Evolutionary conservation across 2,888 invertebrate species (phyloP).

Genomic region (Gonocerus acuteangulatus): DNA sequence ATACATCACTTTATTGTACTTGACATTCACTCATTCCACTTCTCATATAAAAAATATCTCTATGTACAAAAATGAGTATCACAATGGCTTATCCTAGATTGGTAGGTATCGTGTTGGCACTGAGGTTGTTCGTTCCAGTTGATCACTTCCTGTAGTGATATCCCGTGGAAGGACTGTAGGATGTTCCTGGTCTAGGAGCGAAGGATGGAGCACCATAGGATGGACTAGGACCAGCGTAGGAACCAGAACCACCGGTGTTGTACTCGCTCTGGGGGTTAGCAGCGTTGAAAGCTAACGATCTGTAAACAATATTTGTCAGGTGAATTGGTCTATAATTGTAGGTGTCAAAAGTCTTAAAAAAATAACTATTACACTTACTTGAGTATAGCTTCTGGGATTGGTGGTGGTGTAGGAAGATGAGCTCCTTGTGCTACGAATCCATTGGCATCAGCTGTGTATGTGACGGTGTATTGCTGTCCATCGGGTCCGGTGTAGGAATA

Average conservation of each 20-base stretch:
- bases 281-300: conserved; percentile 19
- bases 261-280: conserved; percentile 23
- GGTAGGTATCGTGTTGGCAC: conserved; percentile 12
- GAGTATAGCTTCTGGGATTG: conserved; percentile 60
- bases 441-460: conserved; percentile 61
- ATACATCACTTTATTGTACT: no score
- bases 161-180: conserved; percentile 30
- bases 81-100: conserved; percentile 25
- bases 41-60: no score
- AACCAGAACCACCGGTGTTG: conserved; percentile 7
- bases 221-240: background rate
- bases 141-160: conserved; percentile 31
- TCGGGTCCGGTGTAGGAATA: conserved; percentile 52
- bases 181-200: conserved; percentile 19
- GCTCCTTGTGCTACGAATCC: conserved; percentile 50
- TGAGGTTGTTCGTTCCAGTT: background rate
- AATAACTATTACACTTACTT: conserved; percentile 33
- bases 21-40: no score
- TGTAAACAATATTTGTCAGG: background rate
- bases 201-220: conserved; percentile 4
- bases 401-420: conserved; percentile 74
- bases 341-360: no score
- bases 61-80: conserved; percentile 13
- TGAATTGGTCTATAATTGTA: no score
- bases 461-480: conserved; percentile 42